Evolutionary conservation across 2,888 invertebrate species (phyloP), one percentile per base, ranked within the genome.

Genomic region (Eremobia ochroleuca): DNA sequence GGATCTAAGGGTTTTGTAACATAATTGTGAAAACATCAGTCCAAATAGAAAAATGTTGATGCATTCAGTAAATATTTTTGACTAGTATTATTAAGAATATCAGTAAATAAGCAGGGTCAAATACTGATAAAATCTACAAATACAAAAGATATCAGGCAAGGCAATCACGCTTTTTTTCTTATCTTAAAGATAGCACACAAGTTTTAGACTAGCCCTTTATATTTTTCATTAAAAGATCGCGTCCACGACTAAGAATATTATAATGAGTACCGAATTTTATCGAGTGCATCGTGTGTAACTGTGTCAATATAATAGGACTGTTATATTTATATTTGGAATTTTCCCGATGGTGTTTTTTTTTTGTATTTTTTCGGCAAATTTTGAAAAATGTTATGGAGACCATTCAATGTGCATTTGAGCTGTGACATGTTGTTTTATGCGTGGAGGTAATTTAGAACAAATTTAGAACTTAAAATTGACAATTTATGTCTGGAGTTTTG

Each of bases 221-320:
- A 40, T 79, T 73, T 75, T 85, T 31, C 77, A 75, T 85, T 87
- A 68, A 78, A 86, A 86, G 55, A 72, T 75, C 62, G 74, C 1
- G 66, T 61, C 43, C 31, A 28, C 31, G 59, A 79, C 77, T 49
- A 62, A 64, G 0, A 70, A 71, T 77, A 71, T 67, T 77, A 66
- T 73, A 87, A 79, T 82, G 66, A 76, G 66, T 6, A 49, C 83
- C 85, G 66, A 87, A 87, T 80, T 80, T 85, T 66, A 52, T 64
- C 40, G 62, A 71, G 77, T 64, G 79, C 69, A 73, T 52, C 64
- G 83, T 69, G 67, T 76, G 34, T 46, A 21, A 31, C 61, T 70
- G 77, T 76, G 75, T 73, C 64, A 78, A 74, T 28, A 18, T 58
- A 58, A 28, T 40, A 52, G 40, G 9, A 46, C 15, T 18, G 8